Conservation (phyloP, 2,113 vertebrate genomes). For the Thryonomys swinderianus region DNA sequence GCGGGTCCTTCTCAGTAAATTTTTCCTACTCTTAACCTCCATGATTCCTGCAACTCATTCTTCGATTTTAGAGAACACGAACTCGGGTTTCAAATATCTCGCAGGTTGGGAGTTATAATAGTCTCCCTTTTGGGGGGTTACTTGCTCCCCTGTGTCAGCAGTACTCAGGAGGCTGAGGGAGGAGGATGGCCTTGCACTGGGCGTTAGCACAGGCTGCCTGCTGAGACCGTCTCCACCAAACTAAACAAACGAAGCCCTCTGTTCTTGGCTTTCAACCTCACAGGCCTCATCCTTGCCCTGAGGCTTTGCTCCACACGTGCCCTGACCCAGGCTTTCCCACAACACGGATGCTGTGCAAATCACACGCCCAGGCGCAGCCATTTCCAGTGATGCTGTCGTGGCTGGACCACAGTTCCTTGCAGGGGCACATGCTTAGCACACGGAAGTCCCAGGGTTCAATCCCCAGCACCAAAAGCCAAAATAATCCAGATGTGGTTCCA, state of each 20-base stretch:
- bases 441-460: neutral
- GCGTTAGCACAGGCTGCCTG: neutral
- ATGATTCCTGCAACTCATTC: too few species aligned
- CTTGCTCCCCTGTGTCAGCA: neutral
- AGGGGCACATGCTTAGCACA: neutral
- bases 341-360: too few species aligned
- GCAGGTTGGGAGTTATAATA: too few species aligned
- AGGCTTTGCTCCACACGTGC: neutral
- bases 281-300: neutral
- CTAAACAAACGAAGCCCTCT: neutral
- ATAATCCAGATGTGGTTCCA: neutral
- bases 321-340: neutral
- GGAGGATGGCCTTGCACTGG: neutral
- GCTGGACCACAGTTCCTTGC: neutral
- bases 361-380: neutral
- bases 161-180: neutral
- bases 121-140: too few species aligned
- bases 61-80: too few species aligned
- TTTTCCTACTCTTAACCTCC: too few species aligned
- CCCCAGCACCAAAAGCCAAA: neutral
- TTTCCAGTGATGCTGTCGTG: neutral
- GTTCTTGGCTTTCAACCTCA: neutral
- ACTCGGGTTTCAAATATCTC: too few species aligned
- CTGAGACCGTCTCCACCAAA: neutral
- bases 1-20: too few species aligned